phyloP scores from a whole-genome alignment of 2,113 vertebrate genomes.

The Holacanthus passer region DNA sequence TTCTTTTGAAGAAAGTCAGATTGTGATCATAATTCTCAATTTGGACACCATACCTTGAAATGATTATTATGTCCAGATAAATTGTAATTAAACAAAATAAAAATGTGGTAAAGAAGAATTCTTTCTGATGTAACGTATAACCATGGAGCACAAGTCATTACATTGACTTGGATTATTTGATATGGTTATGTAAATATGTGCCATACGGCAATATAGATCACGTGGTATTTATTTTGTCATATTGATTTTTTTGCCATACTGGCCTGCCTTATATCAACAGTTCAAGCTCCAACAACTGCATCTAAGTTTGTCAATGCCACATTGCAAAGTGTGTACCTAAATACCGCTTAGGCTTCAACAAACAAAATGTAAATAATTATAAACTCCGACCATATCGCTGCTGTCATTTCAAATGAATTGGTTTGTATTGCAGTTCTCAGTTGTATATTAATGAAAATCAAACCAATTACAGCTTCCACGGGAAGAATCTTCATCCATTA shows the following conservation, averaged over 20 bases:
- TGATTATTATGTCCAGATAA: not conserved
- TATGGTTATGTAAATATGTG: slow-evolving; percentile 3
- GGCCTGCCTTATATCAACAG: not conserved
- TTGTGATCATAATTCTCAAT: not conserved
- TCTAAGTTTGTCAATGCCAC: not conserved
- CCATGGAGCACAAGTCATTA: not conserved
- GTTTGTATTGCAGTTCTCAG: not conserved
- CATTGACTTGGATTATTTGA: not conserved
- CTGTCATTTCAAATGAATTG: slow-evolving; percentile 13
- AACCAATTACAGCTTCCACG: slow-evolving; percentile 23
- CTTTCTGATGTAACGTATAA: not conserved
- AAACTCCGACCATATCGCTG: not conserved
- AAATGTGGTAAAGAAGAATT: not conserved
- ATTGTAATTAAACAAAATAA: not conserved
- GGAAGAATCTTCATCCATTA: slow-evolving; percentile 20
- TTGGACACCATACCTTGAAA: not conserved
- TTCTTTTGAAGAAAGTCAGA: not conserved
- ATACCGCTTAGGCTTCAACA: not conserved
- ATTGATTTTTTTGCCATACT: not conserved
- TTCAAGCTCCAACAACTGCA: not conserved
- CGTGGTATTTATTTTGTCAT: not conserved
- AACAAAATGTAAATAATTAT: not conserved
- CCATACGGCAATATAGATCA: not conserved
- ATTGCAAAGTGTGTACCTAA: not conserved
- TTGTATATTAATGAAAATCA: slow-evolving; percentile 22